These are phyloP conservation scores for Himalopsyche phryganea DNA, from an alignment of 1,140 invertebrate species.

Conservation along the genomic window DNA sequence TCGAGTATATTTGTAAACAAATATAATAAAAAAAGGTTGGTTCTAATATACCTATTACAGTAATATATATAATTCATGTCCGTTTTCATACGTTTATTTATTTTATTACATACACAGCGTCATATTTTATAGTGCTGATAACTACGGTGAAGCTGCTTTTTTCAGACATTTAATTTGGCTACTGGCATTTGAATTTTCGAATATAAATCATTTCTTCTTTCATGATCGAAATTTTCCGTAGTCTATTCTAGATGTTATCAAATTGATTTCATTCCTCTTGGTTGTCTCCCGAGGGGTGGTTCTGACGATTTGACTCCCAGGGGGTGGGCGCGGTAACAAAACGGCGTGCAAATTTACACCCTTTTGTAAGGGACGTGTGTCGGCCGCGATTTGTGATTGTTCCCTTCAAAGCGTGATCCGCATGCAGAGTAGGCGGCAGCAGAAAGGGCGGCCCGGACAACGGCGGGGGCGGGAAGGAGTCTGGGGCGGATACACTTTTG, in stretches of 20 bases:
- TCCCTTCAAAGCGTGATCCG: slow-evolving; percentile 29
- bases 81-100: no score
- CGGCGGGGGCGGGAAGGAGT: slow-evolving; percentile 3
- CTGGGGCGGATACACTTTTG: slow-evolving; percentile 6
- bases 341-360: slow-evolving; percentile 43
- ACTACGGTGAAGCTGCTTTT: no score
- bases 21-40: no score
- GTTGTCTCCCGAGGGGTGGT: background rate
- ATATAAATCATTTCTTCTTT: no score
- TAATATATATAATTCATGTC: no score
- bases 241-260: slow-evolving; percentile 9
- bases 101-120: no score
- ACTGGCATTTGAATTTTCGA: no score
- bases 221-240: background rate
- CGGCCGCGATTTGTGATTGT: slow-evolving; percentile 38
- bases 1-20: no score
- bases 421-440: slow-evolving; percentile 15
- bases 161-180: no score
- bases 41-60: no score
- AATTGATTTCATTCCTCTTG: slow-evolving; percentile 20
- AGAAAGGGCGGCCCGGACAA: slow-evolving; percentile 1
- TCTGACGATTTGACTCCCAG: background rate
- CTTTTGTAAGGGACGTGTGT: slow-evolving; percentile 54
- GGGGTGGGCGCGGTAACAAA: slow-evolving; percentile 32
- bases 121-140: no score